These are phyloP conservation scores for Chloroceryle amazona DNA, from an alignment of 2,797 vertebrate genomes.

Conservation along the genomic window DNA sequence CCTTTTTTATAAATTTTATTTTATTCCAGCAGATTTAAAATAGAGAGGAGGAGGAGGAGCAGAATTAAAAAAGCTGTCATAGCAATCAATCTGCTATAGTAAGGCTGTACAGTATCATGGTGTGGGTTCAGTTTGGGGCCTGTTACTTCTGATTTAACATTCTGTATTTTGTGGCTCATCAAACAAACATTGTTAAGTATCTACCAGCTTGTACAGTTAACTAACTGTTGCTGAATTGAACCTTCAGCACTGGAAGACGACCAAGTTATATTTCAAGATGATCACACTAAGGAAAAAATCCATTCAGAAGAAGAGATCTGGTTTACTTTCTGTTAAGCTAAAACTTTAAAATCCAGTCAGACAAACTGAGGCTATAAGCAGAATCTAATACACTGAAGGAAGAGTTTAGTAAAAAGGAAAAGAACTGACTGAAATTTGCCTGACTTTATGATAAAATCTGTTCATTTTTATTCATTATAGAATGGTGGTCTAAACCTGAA, in stretches of 20 bases:
- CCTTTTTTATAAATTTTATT: not conserved
- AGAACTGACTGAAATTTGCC: not conserved
- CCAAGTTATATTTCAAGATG: not conserved
- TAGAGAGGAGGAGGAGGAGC: not conserved
- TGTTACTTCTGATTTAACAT: not conserved
- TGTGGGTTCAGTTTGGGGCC: not conserved
- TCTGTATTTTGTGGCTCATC: not conserved
- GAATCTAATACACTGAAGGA: not conserved
- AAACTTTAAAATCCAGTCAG: not conserved
- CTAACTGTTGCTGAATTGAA: not conserved
- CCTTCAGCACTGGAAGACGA: not conserved
- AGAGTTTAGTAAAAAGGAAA: not conserved
- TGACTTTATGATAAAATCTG: not conserved
- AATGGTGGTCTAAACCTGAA: not conserved
- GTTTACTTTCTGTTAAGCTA: not conserved
- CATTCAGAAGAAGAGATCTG: not conserved
- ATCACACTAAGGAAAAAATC: not conserved
- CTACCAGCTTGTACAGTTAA: not conserved
- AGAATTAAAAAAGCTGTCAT: not conserved
- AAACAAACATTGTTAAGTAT: not conserved
- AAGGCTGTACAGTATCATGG: not conserved
- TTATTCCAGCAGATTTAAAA: not conserved
- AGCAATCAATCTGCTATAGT: not conserved
- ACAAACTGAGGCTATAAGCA: not conserved
- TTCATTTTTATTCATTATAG: not conserved